A percentile compares a stretch with the other conserved stretches of the same genome.
Evolutionary conservation across 2,888 invertebrate genomes (phyloP).

Genomic region (Epinotia ramella): DNA sequence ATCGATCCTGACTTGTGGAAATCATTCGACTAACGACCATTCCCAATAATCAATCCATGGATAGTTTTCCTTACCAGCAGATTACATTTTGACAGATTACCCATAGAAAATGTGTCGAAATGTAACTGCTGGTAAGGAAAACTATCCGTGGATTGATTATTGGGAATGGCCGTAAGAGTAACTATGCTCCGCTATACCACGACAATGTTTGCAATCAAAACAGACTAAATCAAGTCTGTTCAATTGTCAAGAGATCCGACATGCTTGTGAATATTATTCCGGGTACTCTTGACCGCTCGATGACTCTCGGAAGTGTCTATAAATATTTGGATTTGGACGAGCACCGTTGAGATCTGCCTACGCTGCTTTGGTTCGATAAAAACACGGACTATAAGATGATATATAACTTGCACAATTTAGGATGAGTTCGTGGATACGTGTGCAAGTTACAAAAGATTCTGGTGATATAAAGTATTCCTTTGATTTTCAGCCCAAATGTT

Average conservation of each 20-base stretch:
- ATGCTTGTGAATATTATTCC: constrained; percentile 10
- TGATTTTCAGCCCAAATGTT: not conserved
- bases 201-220: constrained; percentile 10
- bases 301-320: constrained; percentile 29
- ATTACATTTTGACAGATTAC: too few relatives aligned
- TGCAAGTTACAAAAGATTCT: too few relatives aligned
- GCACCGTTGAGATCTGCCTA: constrained; percentile 15
- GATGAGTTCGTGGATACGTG: too few relatives aligned
- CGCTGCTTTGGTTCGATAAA: not conserved
- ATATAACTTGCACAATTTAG: not conserved
- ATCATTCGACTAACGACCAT: not conserved
- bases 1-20: not conserved
- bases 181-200: too few relatives aligned
- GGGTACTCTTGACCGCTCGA: constrained; percentile 23
- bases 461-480: too few relatives aligned
- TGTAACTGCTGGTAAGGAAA: too few relatives aligned
- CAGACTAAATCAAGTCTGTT: not conserved
- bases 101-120: too few relatives aligned
- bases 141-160: too few relatives aligned
- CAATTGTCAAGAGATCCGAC: constrained; percentile 14
- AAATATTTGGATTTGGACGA: constrained; percentile 44
- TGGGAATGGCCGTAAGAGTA: too few relatives aligned
- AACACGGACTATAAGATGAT: not conserved
- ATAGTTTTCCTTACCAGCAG: too few relatives aligned
- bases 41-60: too few relatives aligned